These are phyloP conservation scores for Melanotaenia maccullochi DNA, from an alignment of 2,797 vertebrate species.

Conservation along the genomic window DNA sequence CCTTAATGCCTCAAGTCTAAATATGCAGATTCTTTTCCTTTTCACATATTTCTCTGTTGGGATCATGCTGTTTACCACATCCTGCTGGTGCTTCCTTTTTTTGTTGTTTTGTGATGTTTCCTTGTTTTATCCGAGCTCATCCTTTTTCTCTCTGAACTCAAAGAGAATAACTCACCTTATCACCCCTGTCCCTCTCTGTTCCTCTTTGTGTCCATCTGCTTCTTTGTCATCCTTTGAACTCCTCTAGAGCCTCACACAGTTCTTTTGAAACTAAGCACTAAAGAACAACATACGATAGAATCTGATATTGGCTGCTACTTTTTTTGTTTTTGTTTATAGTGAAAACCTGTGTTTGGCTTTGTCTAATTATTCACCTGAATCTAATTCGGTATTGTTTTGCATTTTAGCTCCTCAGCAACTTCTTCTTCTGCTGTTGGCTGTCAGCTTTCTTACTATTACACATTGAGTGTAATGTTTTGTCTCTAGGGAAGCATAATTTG, in stretches of 20 bases:
- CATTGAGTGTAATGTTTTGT: neutral
- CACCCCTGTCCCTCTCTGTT: slow-evolving; percentile 50
- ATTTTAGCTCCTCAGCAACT: slow-evolving; percentile 5
- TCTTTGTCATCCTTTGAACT: slow-evolving; percentile 66
- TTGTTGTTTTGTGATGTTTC: slow-evolving; percentile 39
- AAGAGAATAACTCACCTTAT: slow-evolving; percentile 62
- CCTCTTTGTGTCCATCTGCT: slow-evolving; percentile 67
- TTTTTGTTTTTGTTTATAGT: slow-evolving; percentile 21
- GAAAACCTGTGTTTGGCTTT: slow-evolving; percentile 6
- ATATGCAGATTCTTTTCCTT: slow-evolving; percentile 56
- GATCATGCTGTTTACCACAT: slow-evolving; percentile 28
- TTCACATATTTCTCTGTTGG: slow-evolving; percentile 23
- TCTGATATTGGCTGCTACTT: slow-evolving; percentile 20
- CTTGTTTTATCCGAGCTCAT: slow-evolving; percentile 51
- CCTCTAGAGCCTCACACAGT: slow-evolving; percentile 35
- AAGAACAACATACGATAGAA: slow-evolving; percentile 8
- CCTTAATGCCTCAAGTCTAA: slow-evolving; percentile 40
- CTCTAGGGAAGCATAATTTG: neutral
- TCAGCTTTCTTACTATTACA: slow-evolving; percentile 4
- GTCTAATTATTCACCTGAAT: slow-evolving; percentile 19
- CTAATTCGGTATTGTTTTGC: slow-evolving; percentile 12
- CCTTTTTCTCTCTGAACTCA: slow-evolving; percentile 44
- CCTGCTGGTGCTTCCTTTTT: slow-evolving; percentile 50
- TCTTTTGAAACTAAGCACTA: slow-evolving; percentile 42
- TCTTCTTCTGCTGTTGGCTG: slow-evolving; percentile 10